Conservation (phyloP, 2,888 invertebrate genomes). For the Silvanus unidentatus region DNA sequence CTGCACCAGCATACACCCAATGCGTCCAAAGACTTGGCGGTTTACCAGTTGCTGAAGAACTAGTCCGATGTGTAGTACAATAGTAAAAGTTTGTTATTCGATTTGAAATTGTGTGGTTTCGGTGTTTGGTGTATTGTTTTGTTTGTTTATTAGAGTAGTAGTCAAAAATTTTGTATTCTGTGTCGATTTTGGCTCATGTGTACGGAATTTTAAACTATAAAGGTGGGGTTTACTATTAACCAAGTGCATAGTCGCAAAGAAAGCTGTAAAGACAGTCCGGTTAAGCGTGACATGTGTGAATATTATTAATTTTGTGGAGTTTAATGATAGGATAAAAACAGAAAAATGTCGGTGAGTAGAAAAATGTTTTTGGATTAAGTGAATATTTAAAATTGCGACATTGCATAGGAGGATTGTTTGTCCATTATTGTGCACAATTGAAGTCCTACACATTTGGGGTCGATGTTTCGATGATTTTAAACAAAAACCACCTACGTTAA, state of each 20-base stretch:
- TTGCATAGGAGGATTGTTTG: background rate
- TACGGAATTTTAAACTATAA: slow-evolving; percentile 18
- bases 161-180: slow-evolving; percentile 10
- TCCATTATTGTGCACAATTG: too few species aligned
- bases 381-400: background rate
- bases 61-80: slow-evolving; percentile 5
- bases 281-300: slow-evolving; percentile 21
- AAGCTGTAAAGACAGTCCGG: slow-evolving; percentile 15
- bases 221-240: slow-evolving; percentile 17
- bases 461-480: background rate
- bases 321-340: slow-evolving; percentile 27
- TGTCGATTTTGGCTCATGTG: slow-evolving; percentile 15
- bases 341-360: slow-evolving; percentile 25
- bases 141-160: slow-evolving; percentile 2
- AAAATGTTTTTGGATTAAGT: background rate
- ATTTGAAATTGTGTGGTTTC: slow-evolving; percentile 3
- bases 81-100: slow-evolving; percentile 8
- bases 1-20: slow-evolving; percentile 19
- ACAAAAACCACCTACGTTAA: background rate
- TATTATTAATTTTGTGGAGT: slow-evolving; percentile 22
- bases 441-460: background rate
- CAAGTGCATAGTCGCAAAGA: slow-evolving; percentile 11
- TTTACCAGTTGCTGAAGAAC: slow-evolving; percentile 23
- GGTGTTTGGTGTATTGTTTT: slow-evolving; percentile 3
- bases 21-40: slow-evolving; percentile 24